These are phyloP conservation scores for Dryadula phaetusa DNA, from an alignment of 2,888 invertebrate genomes.

Conservation along the genomic window DNA sequence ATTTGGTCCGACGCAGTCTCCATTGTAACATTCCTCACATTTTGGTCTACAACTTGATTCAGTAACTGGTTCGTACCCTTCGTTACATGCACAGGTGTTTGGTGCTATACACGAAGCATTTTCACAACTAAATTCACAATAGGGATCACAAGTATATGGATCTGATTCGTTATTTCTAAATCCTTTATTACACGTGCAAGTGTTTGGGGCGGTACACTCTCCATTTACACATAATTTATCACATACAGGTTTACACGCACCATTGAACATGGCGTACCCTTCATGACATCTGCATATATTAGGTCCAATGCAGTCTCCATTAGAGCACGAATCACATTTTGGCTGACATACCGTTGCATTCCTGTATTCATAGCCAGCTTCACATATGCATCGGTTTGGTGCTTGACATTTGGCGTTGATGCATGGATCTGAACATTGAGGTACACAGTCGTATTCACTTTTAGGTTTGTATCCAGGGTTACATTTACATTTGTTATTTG, in stretches of 20 bases:
- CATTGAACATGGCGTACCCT: conserved; percentile 47
- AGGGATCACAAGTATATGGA: conserved; percentile 46
- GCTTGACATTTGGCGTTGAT: conserved; percentile 64
- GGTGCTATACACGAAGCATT: conserved; percentile 52
- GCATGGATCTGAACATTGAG: conserved; percentile 53
- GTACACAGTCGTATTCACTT: conserved; percentile 44
- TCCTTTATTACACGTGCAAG: conserved; percentile 59
- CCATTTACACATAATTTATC: conserved; percentile 58
- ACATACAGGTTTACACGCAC: conserved; percentile 38
- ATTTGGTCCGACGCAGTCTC: conserved; percentile 57
- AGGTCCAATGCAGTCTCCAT: conserved; percentile 64
- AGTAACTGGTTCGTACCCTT: conserved; percentile 47
- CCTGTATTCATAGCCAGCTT: conserved; percentile 59
- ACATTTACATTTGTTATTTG: conserved; percentile 63
- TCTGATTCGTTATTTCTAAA: conserved; percentile 36
- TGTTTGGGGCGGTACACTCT: conserved; percentile 55
- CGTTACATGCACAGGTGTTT: conserved; percentile 49
- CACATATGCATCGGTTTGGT: conserved; percentile 67
- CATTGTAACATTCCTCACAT: conserved; percentile 51
- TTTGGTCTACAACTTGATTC: conserved; percentile 45
- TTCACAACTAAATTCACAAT: conserved; percentile 47
- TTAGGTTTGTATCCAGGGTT: conserved; percentile 50
- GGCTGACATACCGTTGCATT: conserved; percentile 45
- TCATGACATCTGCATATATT: conserved; percentile 58
- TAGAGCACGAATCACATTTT: conserved; percentile 44